Base-by-base conservation (phyloP, 1,140 invertebrate genomes). In the Drosophila bocki region DNA sequence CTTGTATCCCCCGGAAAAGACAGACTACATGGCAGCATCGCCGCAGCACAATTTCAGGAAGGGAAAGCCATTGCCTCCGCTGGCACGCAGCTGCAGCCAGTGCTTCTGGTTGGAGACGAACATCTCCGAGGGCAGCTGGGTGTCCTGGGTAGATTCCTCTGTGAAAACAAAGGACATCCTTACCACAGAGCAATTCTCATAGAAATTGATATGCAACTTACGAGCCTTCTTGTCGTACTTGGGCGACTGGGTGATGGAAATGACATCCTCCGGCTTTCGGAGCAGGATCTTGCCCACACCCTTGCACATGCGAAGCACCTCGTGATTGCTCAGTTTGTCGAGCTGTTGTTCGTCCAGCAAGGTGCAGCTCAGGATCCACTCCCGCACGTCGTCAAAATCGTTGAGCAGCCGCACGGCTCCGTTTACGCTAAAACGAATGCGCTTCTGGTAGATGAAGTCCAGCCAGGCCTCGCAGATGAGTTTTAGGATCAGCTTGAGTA, bases 91-190 rank as follows among this genome's bases (percentile, higher is more conserved):
- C 67, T 96, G 95, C 5, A 97, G 93, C 97, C 97, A 97, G 79
- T 97, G 96, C 91, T 97, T 95, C 93, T 97, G 97, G 93, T 97
- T 97, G 0, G 97, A 96, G 1, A 97, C 96, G 82, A 97, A 97
- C 97, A 97, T 97, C 93, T 97, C 97, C 1, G 96, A 96, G 0
- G 96, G 97, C 94, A 97, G 95, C 75, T 94, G 91, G 35, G 94
- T 94, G 53, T 93, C 92, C 61, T 92, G 90, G 3, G 79, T 84
- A 41, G 86, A 90, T 50, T 90, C 91, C 48, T 75, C 81, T 93
- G 50, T 3, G 19, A 69, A 29, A 9, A 45, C 19, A n/a, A 29
- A 2, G 22, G 3, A 3, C 2, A 7, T 57, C 11, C 2, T 9
- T 17, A 42, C 17, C 6, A 12, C 11, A n/a, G 11, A 12, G 7